Evolutionary conservation across 2,888 invertebrate species (phyloP).

Genomic region (Ochropacha duplaris): DNA sequence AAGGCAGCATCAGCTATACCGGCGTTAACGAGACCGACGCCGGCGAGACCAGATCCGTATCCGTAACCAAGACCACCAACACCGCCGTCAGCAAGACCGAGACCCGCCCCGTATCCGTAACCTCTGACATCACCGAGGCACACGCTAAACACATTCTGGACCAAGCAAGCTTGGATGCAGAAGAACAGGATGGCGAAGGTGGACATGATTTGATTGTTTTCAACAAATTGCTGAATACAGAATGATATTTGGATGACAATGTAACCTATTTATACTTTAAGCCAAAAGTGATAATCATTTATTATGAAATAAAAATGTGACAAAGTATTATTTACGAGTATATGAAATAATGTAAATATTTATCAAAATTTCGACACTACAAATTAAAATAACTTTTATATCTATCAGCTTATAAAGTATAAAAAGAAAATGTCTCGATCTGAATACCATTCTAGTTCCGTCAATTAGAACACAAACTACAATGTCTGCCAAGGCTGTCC

Average conservation of each 20-base stretch:
- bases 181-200: conserved; percentile 35
- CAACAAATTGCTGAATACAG: neutral
- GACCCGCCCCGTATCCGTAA: neutral
- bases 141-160: conserved; percentile 25
- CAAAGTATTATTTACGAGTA: neutral
- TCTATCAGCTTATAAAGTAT: neutral
- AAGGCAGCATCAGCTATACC: too few relatives aligned
- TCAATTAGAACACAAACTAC: neutral
- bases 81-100: conserved; percentile 8
- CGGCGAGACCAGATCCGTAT: too few relatives aligned
- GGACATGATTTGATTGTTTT: conserved; percentile 30
- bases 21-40: too few relatives aligned
- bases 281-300: neutral
- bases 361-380: neutral
- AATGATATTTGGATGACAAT: neutral
- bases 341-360: neutral
- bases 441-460: conserved; percentile 9
- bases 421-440: conserved; percentile 2
- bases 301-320: neutral
- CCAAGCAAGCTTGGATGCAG: conserved; percentile 48
- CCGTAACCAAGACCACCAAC: too few relatives aligned
- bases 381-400: neutral
- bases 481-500: conserved; percentile 11
- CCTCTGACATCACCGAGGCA: conserved; percentile 8
- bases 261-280: conserved; percentile 1